These are phyloP conservation scores for Acanthopleura granulata DNA, from an alignment of 2,888 invertebrate genomes.

Conservation along the genomic window DNA sequence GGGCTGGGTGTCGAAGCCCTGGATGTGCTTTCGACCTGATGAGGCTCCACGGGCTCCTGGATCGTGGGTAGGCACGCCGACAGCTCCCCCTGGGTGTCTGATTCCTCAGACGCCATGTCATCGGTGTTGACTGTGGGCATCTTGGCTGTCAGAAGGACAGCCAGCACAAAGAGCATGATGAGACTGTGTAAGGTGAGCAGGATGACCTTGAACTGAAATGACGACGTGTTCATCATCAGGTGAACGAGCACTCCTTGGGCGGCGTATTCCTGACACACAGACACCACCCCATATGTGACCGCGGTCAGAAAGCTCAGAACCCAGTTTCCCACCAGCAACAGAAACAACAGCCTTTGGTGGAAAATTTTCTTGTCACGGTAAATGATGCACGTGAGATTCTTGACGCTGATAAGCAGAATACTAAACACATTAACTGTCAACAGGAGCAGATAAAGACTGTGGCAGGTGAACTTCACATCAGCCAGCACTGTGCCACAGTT, in stretches of 20 bases:
- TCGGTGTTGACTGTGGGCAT: background rate
- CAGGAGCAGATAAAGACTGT: slow-evolving; percentile 49
- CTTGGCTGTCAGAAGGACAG: background rate
- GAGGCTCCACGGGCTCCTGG: background rate
- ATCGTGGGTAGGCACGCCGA: slow-evolving; percentile 14
- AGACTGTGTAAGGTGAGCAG: slow-evolving; percentile 30
- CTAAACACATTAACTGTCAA: slow-evolving; percentile 28
- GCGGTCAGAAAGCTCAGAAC: slow-evolving; percentile 36
- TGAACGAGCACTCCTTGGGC: slow-evolving; percentile 25
- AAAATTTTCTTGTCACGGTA: background rate
- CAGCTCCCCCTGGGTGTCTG: slow-evolving; percentile 17
- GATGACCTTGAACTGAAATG: slow-evolving; percentile 42
- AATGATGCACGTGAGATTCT: background rate
- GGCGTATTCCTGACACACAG: slow-evolving; percentile 28
- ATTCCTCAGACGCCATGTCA: background rate
- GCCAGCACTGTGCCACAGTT: slow-evolving; percentile 32
- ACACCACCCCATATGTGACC: slow-evolving; percentile 41
- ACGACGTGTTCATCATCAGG: slow-evolving; percentile 37
- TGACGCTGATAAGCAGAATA: background rate
- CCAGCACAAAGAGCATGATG: slow-evolving; percentile 9
- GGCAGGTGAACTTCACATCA: slow-evolving; percentile 43
- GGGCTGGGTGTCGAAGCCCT: background rate
- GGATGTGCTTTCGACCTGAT: background rate
- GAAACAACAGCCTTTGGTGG: background rate
- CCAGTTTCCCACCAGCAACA: slow-evolving; percentile 14